Base-by-base conservation (phyloP, 2,797 vertebrate genomes). In the Thunnus albacares region DNA sequence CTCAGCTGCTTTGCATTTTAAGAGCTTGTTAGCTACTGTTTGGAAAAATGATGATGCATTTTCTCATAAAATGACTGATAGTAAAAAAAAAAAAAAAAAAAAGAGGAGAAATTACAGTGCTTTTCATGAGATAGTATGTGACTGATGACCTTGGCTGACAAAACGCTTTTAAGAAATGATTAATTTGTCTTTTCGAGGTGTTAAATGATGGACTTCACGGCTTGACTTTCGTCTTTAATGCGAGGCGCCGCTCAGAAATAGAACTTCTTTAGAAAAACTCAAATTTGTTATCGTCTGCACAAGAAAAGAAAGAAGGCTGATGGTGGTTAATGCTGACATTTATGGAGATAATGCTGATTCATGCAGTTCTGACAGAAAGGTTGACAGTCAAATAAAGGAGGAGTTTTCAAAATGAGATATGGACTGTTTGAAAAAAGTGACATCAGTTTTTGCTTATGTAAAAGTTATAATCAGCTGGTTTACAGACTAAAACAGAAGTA, bases 311-410 rank as follows among this genome's bases (percentile, higher is more conserved):
- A 18, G 24, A 41, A 0, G 11, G 30, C 49, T 49, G 45, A 49
- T 22, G 55, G 5, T 15, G n/a, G 57, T 60, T 81, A 26, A 59
- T 43, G 66, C 20, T 77, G 82, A 80, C 77, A 80, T 85, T 80
- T 77, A 51, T 9, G 5, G 43, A 70, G 57, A 81, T 62, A 47
- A 60, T 11, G 10, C 17, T 53, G 67, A 82, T 45, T 81, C 77
- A 73, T n/a, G 41, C 43, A 2, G 43, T 35, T 66, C 26, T 69
- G 81, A 73, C 26, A 24, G 65, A 75, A 69, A 79, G 47, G 24
- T 64, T 47, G 71, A 63, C 57, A 63, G 51, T 55, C 47, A 67
- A 45, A 62, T 52, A 66, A 65, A 83, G 61, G 11, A 64, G 30
- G 33, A 38, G 63, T 49, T 74, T 58, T 75, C n/a, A 59, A 60